Evolutionary conservation across 2,113 vertebrate genomes (phyloP), one percentile per base, ranked within the genome.

Genomic region (Rhizomys pruinosus): DNA sequence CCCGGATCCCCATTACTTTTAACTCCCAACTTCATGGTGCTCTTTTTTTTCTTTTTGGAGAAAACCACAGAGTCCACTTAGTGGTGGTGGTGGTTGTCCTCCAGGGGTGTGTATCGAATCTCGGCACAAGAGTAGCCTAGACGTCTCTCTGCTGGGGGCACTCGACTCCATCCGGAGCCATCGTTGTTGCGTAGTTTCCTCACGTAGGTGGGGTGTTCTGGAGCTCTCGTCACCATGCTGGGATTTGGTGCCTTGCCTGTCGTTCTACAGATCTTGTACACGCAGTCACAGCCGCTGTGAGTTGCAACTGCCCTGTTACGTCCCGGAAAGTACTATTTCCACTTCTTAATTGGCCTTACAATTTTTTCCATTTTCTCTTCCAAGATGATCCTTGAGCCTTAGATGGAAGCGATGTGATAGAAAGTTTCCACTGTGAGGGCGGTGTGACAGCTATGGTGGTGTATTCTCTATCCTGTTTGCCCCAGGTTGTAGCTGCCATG

Each of bases 401-500:
- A n/a, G n/a, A n/a, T n/a, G n/a, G n/a, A n/a, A n/a, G n/a, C n/a
- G n/a, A n/a, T n/a, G n/a, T n/a, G n/a, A n/a, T n/a, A n/a, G n/a
- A n/a, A n/a, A n/a, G n/a, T n/a, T n/a, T n/a, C n/a, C n/a, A n/a
- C n/a, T n/a, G n/a, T n/a, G n/a, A n/a, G n/a, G n/a, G n/a, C n/a
- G n/a, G n/a, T n/a, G n/a, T n/a, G n/a, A n/a, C n/a, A n/a, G n/a
- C n/a, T n/a, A n/a, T n/a, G n/a, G n/a, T n/a, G n/a, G n/a, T n/a
- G n/a, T n/a, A n/a, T 17, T 47, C 37, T 66, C 59, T 64, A 16
- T n/a, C 9, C 19, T 81, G 39, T 63, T 12, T 25, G 42, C 79
- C 27, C n/a, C n/a, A n/a, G 63, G 39, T 44, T 64, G 17, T 7
- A 5, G 0, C 3, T 66, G 1, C 27, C 3, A 5, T 7, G 2